A percentile compares a stretch with the other conserved stretches of the same genome.
phyloP scores from a whole-genome alignment of 1,140 invertebrate genomes.

The Halotydeus destructor region DNA sequence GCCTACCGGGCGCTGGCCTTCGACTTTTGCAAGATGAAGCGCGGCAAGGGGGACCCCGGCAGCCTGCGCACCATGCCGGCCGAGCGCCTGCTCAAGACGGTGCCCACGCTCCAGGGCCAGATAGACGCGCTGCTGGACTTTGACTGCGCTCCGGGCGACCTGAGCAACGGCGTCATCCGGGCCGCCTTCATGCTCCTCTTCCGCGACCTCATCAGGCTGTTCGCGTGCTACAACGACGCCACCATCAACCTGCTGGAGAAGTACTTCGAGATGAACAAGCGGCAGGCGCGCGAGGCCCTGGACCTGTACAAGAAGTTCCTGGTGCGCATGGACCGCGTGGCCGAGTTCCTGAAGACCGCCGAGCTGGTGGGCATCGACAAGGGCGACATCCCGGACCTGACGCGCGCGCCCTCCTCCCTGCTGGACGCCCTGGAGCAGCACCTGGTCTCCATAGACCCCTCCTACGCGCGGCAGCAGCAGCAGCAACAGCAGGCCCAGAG shows the following conservation, averaged over 20 bases:
- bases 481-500: slow-evolving; percentile 13
- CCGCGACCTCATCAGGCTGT: slow-evolving; percentile 90
- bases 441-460: slow-evolving; percentile 71
- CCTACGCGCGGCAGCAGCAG: slow-evolving; percentile 71
- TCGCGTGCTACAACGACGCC: slow-evolving; percentile 98
- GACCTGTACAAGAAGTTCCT: slow-evolving; percentile 99
- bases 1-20: slow-evolving; percentile 95
- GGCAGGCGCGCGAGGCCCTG: slow-evolving; percentile 78
- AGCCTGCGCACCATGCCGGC: slow-evolving; percentile 87
- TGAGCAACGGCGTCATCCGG: slow-evolving; percentile 95
- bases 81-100: slow-evolving; percentile 87
- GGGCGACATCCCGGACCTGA: slow-evolving; percentile 94
- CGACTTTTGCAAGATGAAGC: slow-evolving; percentile 98
- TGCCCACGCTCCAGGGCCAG: slow-evolving; percentile 84
- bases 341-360: slow-evolving; percentile 91
- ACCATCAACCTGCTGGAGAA: slow-evolving; percentile 89
- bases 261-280: slow-evolving; percentile 99
- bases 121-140: slow-evolving; percentile 89
- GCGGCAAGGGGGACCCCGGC: slow-evolving; percentile 94
- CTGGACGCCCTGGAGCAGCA: slow-evolving; percentile 93
- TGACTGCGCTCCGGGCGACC: slow-evolving; percentile 86
- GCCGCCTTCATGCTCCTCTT: slow-evolving; percentile 96
- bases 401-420: slow-evolving; percentile 93
- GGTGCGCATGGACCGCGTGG: slow-evolving; percentile 92
- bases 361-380: slow-evolving; percentile 97